phyloP scores from a whole-genome alignment of 1,140 invertebrate genomes.

The Diabrotica virgifera region DNA sequence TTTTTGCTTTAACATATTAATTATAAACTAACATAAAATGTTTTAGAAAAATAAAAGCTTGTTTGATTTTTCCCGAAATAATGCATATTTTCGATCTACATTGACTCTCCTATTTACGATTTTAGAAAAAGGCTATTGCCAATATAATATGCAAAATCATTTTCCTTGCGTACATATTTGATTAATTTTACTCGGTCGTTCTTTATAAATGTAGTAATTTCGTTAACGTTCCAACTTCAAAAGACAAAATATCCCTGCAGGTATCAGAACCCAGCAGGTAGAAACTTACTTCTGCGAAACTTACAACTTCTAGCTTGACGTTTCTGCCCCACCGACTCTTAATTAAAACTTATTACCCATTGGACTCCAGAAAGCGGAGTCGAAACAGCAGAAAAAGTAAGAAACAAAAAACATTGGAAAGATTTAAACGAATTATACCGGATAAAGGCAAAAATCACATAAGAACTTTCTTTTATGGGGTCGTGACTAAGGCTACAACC shows the following conservation, averaged over 20 bases:
- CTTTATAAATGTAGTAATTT: neutral
- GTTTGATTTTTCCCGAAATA: too few species aligned
- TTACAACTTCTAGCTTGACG: conserved; percentile 1
- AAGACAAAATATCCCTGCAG: neutral
- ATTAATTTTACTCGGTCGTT: neutral
- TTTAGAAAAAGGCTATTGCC: too few species aligned
- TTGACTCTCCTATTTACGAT: too few species aligned
- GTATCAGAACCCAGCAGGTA: neutral
- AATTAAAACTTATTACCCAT: conserved; percentile 3
- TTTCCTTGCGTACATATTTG: too few species aligned
- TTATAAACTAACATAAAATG: too few species aligned
- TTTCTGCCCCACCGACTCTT: neutral
- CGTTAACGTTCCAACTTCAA: neutral
- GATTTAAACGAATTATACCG: conserved; percentile 1
- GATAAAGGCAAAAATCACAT: conserved; percentile 3
- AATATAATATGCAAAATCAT: too few species aligned
- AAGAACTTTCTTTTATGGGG: neutral
- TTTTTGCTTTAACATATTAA: too few species aligned
- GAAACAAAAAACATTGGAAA: neutral
- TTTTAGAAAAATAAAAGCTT: too few species aligned
- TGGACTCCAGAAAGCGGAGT: neutral
- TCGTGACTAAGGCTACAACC: neutral
- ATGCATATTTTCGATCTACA: too few species aligned
- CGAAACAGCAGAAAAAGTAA: neutral
- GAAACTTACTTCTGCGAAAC: neutral